Evolutionary conservation across 2,888 invertebrate species (phyloP), one percentile per base, ranked within the genome.

Genomic region (Dastarcus helophoroides): DNA sequence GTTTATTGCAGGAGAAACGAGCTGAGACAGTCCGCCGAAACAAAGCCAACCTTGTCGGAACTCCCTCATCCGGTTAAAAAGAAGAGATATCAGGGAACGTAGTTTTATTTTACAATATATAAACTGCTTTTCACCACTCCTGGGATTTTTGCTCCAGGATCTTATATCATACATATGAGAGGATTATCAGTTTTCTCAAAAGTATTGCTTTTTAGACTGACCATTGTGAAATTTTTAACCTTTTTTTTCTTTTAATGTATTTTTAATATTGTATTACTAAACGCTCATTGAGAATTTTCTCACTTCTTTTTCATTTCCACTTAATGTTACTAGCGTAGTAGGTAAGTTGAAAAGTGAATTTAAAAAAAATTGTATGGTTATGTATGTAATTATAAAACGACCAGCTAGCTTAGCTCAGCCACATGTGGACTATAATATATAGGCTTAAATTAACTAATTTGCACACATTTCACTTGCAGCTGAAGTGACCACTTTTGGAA

Each of bases 1-100:
- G n/a, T n/a, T n/a, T 45, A 44, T 56, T 57, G 29, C 68, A 93
- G 91, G 90, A 90, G 67, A 81, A 83, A 54, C 86, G 86, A 57
- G 88, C 88, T 29, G 89, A 89, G 63, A 64, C 83, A 51, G 90
- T 91, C 48, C 83, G 90, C 52, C 86, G 84, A 69, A 91, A 90
- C 65, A 90, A 89, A 67, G 79, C 76, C 51, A 75, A 75, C 39
- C 66, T 68, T 39, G 65, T 70, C 32, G 73, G 46, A 63, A 64
- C 75, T 51, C 73, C 77, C 51, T 71, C 75, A 50, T 79, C 80
- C 51, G 77, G 74, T 58, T 78, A 75, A 49, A 31, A 5, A 7
- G 9, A 23, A 17, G 19, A 17, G n/a, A 6, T 27, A 14, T 33
- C 27, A 8, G 19, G n/a, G 14, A n/a, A 13, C 14, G 11, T 31